These are phyloP conservation scores for Crocuta crocuta DNA, from an alignment of 2,113 vertebrate species.

Conservation along the genomic window DNA sequence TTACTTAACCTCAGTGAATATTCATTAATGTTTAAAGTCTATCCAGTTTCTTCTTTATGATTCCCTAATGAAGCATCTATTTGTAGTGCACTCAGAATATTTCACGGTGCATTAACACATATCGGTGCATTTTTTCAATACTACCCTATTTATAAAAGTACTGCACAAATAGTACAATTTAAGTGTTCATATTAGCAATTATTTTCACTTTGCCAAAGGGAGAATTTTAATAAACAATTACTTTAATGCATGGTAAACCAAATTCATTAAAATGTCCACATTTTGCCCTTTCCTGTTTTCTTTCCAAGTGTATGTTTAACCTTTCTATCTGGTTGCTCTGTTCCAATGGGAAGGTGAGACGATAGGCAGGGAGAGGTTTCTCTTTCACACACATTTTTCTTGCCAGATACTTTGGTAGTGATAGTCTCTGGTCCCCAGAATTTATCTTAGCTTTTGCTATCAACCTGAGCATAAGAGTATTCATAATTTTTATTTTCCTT, in stretches of 20 bases:
- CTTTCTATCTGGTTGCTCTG: background rate
- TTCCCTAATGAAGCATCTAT: slow-evolving; percentile 12
- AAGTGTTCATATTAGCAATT: background rate
- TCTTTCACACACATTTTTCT: background rate
- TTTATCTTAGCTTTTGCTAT: background rate
- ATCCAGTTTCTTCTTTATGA: background rate
- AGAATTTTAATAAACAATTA: slow-evolving; percentile 56
- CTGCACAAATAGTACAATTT: background rate
- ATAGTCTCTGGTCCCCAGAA: background rate
- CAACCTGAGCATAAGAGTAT: background rate
- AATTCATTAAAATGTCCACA: background rate
- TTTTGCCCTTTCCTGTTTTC: background rate
- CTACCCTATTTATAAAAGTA: background rate
- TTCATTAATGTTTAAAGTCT: background rate
- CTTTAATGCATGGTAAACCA: background rate
- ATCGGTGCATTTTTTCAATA: background rate
- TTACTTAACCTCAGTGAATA: background rate
- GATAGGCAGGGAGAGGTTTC: background rate
- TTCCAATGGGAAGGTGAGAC: background rate
- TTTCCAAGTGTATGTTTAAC: background rate
- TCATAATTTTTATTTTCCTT: background rate
- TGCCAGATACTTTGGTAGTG: background rate
- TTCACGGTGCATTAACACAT: slow-evolving; percentile 1
- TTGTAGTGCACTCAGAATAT: background rate
- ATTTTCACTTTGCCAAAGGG: slow-evolving; percentile 29